Base-by-base conservation (phyloP, 1,140 invertebrate species). In the Spodoptera frugiperda region DNA sequence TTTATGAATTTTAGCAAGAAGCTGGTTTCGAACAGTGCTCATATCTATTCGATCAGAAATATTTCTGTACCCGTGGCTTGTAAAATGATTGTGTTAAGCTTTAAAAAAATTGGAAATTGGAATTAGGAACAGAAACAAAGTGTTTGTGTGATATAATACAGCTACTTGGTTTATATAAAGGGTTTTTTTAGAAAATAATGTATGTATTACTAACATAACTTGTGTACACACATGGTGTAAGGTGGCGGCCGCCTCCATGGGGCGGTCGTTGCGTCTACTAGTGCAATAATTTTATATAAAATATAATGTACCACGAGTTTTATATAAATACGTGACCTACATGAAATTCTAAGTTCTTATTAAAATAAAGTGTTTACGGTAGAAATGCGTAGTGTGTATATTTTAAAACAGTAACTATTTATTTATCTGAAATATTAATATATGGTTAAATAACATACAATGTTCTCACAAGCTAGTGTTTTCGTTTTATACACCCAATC, bases 381-480 rank as follows among this genome's bases (percentile, higher is more conserved):
- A 89, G 87, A 87, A 82, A 83, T 81, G 74, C 76, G 82, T 82
- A 82, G 81, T 84, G 83, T 87, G 84, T 90, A 86, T 80, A 82
- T 83, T 84, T 80, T 79, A 78, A 84, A 85, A 89, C 88, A 81
- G 82, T 87, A 84, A 83, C 76, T 89, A 90, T 90, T 90, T 89
- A 89, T 90, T 89, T 89, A 90, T 87, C 82, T 80, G 82, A 90
- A 90, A 88, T 84, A 77, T 81, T 89, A 89, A 90, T 90, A 89
- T 87, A 90, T 88, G 76, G 86, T 86, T 79, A 84, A 87, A 85
- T 83, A 87, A 87, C 85, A 87, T 78, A 76, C 78, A 77, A 80
- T 82, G 82, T 84, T 84, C 77, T 82, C 80, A 80, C 80, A 81
- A 63, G 15, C 57, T 65, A n/a, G 59, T 63, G 71, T 61, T 77